These are phyloP conservation scores for Dysmachus trigonus DNA, from an alignment of 2,888 invertebrate genomes.

Conservation along the genomic window DNA sequence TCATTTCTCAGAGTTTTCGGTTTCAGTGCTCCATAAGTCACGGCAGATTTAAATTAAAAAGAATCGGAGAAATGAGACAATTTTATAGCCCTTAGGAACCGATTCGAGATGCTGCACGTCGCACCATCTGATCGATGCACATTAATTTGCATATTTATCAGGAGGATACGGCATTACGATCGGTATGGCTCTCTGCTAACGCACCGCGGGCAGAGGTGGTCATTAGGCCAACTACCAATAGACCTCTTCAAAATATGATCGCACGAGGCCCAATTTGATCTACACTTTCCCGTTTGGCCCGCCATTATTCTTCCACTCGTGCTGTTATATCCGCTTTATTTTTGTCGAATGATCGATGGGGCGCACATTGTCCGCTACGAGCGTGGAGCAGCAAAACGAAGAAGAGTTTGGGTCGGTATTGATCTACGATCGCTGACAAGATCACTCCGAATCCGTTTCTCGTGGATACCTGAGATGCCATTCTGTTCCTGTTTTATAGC, in stretches of 20 bases:
- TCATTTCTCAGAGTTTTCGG: not conserved
- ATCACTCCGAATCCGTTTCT: not conserved
- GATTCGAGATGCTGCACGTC: not conserved
- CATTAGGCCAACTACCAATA: not conserved
- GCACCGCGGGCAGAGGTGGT: not conserved
- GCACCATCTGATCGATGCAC: constrained; percentile 22
- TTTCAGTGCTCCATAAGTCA: not conserved
- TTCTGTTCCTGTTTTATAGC: constrained; percentile 10
- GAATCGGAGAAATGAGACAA: not conserved
- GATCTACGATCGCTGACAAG: constrained; percentile 39
- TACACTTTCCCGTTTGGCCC: constrained; percentile 19
- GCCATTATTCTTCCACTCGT: constrained; percentile 32
- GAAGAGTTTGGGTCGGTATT: not conserved
- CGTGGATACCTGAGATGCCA: not conserved
- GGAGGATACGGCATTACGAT: not conserved
- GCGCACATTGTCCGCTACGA: not conserved
- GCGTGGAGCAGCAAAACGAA: not conserved
- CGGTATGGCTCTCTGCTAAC: not conserved
- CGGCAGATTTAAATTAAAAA: constrained; percentile 23
- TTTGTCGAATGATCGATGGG: not conserved
- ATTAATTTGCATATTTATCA: constrained; percentile 37
- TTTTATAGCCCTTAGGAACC: constrained; percentile 14
- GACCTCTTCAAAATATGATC: constrained; percentile 29
- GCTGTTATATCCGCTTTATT: constrained; percentile 28
- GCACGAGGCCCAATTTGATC: constrained; percentile 11